Evolutionary conservation across 1,140 invertebrate genomes (phyloP).

Genomic region (Heliconius nattereri): DNA sequence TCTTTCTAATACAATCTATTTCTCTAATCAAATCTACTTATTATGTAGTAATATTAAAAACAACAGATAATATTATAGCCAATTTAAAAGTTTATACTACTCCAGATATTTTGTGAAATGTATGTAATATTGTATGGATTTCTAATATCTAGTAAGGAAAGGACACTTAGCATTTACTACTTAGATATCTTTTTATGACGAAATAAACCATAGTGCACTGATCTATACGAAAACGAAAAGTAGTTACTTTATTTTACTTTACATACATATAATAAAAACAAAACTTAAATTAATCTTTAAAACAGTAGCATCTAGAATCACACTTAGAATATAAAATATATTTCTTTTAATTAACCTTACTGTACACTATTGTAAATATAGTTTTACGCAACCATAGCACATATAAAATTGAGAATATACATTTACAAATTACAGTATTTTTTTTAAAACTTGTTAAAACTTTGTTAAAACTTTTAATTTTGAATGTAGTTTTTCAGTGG

Average conservation of each 20-base stretch:
- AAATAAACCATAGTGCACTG: background rate
- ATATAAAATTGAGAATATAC: no score
- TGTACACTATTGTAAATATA: background rate
- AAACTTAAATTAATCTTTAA: background rate
- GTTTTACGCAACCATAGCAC: background rate
- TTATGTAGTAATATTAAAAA: background rate
- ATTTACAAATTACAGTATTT: no score
- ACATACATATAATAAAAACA: background rate
- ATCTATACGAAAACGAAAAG: background rate
- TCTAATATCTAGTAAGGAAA: background rate
- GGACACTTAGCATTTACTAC: background rate
- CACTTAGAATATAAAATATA: constrained; percentile 2
- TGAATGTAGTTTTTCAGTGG: no score
- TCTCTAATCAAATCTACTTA: background rate
- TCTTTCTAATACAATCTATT: background rate
- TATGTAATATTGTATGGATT: background rate
- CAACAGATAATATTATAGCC: background rate
- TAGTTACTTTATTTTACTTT: background rate
- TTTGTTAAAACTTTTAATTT: no score
- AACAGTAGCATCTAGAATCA: background rate
- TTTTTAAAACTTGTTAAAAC: no score
- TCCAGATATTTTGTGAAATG: background rate
- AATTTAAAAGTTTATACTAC: no score
- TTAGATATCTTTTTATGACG: background rate
- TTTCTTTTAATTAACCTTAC: background rate